These are phyloP conservation scores for Tachysurus fulvidraco DNA, from an alignment of 2,113 vertebrate species.

Conservation along the genomic window DNA sequence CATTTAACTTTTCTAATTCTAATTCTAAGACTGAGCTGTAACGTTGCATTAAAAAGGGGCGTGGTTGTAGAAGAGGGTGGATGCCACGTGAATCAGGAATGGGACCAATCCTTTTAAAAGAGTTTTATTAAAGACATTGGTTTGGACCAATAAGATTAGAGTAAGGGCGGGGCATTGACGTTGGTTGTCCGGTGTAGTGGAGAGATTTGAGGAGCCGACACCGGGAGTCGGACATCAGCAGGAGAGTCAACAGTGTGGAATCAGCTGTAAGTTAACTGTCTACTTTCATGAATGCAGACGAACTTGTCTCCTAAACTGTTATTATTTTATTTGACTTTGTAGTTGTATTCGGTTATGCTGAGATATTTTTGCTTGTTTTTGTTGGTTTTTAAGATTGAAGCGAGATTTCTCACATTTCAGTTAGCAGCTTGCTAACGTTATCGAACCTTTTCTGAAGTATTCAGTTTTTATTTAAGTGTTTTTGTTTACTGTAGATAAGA, in stretches of 20 bases:
- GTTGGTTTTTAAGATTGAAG: too few relatives aligned
- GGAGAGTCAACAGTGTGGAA: not conserved
- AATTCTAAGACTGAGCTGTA: not conserved
- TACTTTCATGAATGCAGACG: not conserved
- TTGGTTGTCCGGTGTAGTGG: not conserved
- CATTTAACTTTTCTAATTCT: not conserved
- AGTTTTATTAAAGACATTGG: not conserved
- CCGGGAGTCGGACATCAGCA: slow-evolving; percentile 17
- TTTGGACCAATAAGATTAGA: slow-evolving; percentile 33
- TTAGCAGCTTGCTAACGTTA: not conserved
- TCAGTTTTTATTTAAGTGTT: not conserved
- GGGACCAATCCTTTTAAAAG: slow-evolving; percentile 36
- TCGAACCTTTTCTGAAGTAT: not conserved
- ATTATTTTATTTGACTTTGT: not conserved
- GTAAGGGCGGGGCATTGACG: slow-evolving; percentile 25
- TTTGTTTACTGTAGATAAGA: not conserved
- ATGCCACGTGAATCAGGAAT: not conserved
- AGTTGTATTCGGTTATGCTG: not conserved
- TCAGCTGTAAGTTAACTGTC: not conserved
- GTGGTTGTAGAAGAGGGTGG: not conserved
- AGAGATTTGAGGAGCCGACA: slow-evolving; percentile 6
- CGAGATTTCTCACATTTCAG: not conserved
- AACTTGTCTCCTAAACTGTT: not conserved
- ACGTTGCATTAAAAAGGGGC: not conserved
- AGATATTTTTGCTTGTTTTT: not conserved